Conservation (phyloP, 2,797 vertebrate species). For the Pterois miles region DNA sequence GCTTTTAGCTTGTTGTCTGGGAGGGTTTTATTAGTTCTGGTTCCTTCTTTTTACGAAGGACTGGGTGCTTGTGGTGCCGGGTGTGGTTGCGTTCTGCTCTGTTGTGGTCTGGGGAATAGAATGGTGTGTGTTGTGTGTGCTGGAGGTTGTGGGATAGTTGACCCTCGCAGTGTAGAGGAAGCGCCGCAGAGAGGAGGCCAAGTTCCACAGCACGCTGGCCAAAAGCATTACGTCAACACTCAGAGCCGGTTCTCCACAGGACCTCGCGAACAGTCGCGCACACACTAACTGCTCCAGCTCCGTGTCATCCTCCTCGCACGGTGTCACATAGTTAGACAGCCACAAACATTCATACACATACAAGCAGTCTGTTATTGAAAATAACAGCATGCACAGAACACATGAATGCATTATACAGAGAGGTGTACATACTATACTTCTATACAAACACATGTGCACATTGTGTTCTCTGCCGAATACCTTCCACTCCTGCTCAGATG, state of each 20-base stretch:
- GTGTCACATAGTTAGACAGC: conserved; percentile 37
- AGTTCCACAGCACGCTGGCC: conserved; percentile 78
- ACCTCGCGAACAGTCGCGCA: conserved; percentile 51
- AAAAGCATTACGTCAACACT: conserved; percentile 77
- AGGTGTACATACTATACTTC: background rate
- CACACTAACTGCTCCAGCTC: conserved; percentile 29
- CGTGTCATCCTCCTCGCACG: conserved; percentile 49
- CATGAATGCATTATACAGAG: background rate
- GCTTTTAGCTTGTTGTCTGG: conserved; percentile 60
- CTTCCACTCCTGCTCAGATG: conserved; percentile 21
- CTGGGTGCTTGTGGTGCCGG: conserved; percentile 69
- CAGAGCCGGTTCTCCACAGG: conserved; percentile 64
- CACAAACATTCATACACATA: conserved; percentile 22
- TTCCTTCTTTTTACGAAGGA: conserved; percentile 51
- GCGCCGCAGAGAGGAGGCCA: conserved; percentile 74
- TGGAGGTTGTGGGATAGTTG: conserved; percentile 80
- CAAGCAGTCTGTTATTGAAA: conserved; percentile 17
- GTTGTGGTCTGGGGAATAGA: conserved; percentile 78
- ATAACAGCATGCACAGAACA: conserved; percentile 1
- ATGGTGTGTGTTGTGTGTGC: conserved; percentile 73
- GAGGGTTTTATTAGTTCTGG: conserved; percentile 69
- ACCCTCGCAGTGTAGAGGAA: conserved; percentile 80
- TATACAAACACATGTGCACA: background rate
- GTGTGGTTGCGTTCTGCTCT: conserved; percentile 78
- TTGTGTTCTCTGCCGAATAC: conserved; percentile 3